Evolutionary conservation across 2,888 invertebrate genomes (phyloP).

Genomic region (Drosophila percnosoma): DNA sequence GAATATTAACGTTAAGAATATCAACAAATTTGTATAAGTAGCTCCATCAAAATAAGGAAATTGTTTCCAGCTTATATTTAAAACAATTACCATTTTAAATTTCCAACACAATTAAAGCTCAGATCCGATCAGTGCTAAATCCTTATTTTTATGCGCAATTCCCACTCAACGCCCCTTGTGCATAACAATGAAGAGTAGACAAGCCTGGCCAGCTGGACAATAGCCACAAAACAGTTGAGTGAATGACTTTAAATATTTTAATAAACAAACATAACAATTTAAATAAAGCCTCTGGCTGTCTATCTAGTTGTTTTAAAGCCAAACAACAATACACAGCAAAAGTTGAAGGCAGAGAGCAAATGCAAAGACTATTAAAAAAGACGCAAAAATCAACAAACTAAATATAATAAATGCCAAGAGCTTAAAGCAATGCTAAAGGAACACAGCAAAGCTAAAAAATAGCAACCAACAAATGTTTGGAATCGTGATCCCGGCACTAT

Average conservation of each 20-base stretch:
- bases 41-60: background rate
- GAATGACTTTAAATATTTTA: constrained; percentile 53
- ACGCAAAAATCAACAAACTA: constrained; percentile 36
- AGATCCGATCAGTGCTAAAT: background rate
- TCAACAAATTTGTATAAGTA: background rate
- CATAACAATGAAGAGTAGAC: constrained; percentile 27
- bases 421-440: constrained; percentile 15
- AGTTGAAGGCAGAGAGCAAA: constrained; percentile 39
- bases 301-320: constrained; percentile 45
- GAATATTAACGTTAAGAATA: background rate
- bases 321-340: constrained; percentile 22
- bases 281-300: constrained; percentile 49
- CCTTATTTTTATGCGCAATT: background rate
- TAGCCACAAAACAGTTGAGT: constrained; percentile 18
- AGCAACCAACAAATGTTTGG: constrained; percentile 22
- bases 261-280: constrained; percentile 48
- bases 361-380: constrained; percentile 46
- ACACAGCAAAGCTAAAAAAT: constrained; percentile 12
- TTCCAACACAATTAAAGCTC: background rate
- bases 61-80: background rate
- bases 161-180: constrained; percentile 1
- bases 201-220: constrained; percentile 22
- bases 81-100: too few species aligned
- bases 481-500: constrained; percentile 63
- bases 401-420: constrained; percentile 21